Percentiles rank a stretch among this genome's conserved stretches.
These are phyloP conservation scores for Linyphia triangularis DNA, from an alignment of 2,888 invertebrate species.

Conservation along the genomic window DNA sequence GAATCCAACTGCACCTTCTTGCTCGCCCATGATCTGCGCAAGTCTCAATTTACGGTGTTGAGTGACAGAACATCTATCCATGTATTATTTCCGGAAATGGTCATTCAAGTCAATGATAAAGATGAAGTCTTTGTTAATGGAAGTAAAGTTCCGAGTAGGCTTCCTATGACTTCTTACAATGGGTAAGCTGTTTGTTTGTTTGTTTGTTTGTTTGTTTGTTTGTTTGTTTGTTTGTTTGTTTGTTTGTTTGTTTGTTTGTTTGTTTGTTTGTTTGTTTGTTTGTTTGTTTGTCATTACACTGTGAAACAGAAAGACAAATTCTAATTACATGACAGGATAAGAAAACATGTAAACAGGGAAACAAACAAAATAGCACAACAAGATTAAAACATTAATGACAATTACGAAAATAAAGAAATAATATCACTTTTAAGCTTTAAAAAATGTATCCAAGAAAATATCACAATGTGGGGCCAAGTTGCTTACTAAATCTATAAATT, in stretches of 20 bases:
- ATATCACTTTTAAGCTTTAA: too few relatives aligned
- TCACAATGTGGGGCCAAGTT: too few relatives aligned
- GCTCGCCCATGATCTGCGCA: slow-evolving; percentile 57
- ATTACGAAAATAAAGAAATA: too few relatives aligned
- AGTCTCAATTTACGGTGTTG: slow-evolving; percentile 47
- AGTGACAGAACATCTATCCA: slow-evolving; percentile 43
- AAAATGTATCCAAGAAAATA: too few relatives aligned
- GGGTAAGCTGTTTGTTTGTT: slow-evolving; percentile 53
- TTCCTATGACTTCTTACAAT: slow-evolving; percentile 51
- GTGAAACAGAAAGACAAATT: too few relatives aligned
- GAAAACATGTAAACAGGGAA: too few relatives aligned
- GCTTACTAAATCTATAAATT: too few relatives aligned
- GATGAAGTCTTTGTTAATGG: slow-evolving; percentile 68
- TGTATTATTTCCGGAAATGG: slow-evolving; percentile 65
- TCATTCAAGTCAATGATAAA: slow-evolving; percentile 47
- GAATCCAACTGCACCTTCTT: slow-evolving; percentile 53
- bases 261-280: background rate
- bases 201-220: background rate
- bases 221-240: background rate
- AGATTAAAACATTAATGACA: too few relatives aligned
- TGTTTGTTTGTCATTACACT: background rate
- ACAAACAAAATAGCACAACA: too few relatives aligned
- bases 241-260: background rate
- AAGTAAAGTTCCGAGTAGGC: slow-evolving; percentile 13
- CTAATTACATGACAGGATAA: too few relatives aligned